Evolutionary conservation across 1,140 invertebrate species (phyloP), one percentile per base, ranked within the genome.

Genomic region (Wasmannia auropunctata): DNA sequence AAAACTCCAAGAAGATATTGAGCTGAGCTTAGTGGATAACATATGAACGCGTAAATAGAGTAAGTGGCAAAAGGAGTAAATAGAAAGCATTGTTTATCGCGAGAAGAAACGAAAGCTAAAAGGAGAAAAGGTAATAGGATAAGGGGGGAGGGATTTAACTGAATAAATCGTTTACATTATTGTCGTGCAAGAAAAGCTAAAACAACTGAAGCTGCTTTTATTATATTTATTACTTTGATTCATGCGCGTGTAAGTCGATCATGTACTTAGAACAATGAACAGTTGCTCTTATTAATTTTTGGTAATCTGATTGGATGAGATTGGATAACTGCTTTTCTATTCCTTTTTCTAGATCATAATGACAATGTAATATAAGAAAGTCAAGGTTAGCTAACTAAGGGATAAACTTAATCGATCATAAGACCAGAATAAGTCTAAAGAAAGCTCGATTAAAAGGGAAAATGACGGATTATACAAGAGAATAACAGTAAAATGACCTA

Each of bases 61-160:
- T 58, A 83, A 72, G 40, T 22, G n/a, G n/a, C 4, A 40, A 56
- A 74, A 74, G 34, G 16, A 70, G 37, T 28, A 46, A 40, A 60
- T 46, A 74, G 37, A 46, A 46, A 74, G 25, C 19, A 72, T 83
- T 74, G 65, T 58, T 58, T 14, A n/a, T 25, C 14, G 1, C n/a
- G n/a, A 49, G 25, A 11, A 54, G 65, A 37, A 72, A 58, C 51
- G 63, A 34, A 72, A 72, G 37, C 31, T 43, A 65, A 72, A 14
- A 54, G 11, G 19, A 40, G 25, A 69, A 11, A 19, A 58, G 65
- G n/a, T 72, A 81, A 72, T 72, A 58, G 37, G 51, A 46, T 34
- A 6, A 43, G n/a, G n/a, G n/a, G n/a, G n/a, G n/a, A n/a, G n/a
- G n/a, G n/a, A 81, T 81, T 70, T 81, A 70, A 16, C 11, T 58